These are phyloP conservation scores for Cerastis leucographa DNA, from an alignment of 2,888 invertebrate genomes.

Conservation along the genomic window DNA sequence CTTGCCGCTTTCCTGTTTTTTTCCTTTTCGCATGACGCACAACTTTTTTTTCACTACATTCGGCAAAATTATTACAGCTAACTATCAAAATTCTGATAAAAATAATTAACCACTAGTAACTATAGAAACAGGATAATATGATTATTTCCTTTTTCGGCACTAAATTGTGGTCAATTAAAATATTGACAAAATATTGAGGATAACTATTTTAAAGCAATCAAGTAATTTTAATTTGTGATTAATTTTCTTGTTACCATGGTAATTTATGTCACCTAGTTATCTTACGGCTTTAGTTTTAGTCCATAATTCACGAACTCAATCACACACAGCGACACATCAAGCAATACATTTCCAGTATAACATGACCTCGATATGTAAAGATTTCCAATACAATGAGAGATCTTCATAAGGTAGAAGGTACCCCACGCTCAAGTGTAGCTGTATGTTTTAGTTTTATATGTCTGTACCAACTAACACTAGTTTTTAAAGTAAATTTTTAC, in stretches of 20 bases:
- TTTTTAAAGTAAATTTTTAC: too few species aligned
- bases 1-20: constrained; percentile 17
- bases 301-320: background rate
- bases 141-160: constrained; percentile 24
- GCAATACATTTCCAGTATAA: too few species aligned
- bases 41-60: background rate
- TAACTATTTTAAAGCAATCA: constrained; percentile 8
- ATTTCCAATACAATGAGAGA: too few species aligned
- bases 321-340: too few species aligned
- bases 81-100: constrained; percentile 29
- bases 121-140: constrained; percentile 3
- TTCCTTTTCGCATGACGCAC: constrained; percentile 6
- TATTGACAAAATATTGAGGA: constrained; percentile 15
- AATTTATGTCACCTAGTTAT: background rate
- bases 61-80: background rate
- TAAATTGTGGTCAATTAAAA: constrained; percentile 40
- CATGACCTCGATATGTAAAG: too few species aligned
- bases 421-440: too few species aligned
- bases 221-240: constrained; percentile 3
- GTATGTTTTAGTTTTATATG: too few species aligned
- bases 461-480: too few species aligned
- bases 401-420: too few species aligned
- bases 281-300: too few species aligned
- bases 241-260: constrained; percentile 23
- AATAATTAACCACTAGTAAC: constrained; percentile 34